Percentiles rank a stretch among this genome's conserved stretches.
Conservation (phyloP, 2,888 invertebrate genomes). For the Aquatica leii region DNA sequence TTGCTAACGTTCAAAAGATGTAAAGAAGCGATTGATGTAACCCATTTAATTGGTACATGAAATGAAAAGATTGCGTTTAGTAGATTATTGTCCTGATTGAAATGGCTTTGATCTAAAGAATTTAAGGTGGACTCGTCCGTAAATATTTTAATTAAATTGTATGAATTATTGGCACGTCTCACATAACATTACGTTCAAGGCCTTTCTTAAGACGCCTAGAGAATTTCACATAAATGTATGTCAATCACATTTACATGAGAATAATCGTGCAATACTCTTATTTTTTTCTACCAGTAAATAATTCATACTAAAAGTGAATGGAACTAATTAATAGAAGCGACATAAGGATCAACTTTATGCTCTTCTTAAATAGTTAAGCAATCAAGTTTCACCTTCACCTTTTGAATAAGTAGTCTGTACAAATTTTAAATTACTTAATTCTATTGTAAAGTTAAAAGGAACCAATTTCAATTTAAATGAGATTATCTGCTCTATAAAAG, state of each 20-base stretch:
- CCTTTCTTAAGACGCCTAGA: too few relatives aligned
- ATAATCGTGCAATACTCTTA: neutral
- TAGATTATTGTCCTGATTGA: too few relatives aligned
- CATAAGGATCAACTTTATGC: neutral
- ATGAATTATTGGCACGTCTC: too few relatives aligned
- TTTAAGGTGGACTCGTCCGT: too few relatives aligned
- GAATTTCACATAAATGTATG: neutral
- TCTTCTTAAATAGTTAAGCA: conserved; percentile 5
- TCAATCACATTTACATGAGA: neutral
- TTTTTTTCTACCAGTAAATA: neutral
- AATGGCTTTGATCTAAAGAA: too few relatives aligned
- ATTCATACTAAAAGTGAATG: conserved; percentile 5
- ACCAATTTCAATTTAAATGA: neutral
- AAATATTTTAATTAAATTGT: too few relatives aligned
- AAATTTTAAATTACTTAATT: neutral
- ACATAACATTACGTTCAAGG: too few relatives aligned
- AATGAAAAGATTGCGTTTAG: too few relatives aligned
- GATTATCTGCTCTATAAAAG: too few relatives aligned
- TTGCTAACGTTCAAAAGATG: too few relatives aligned
- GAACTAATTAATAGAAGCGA: conserved; percentile 8
- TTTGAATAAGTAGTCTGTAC: conserved; percentile 1
- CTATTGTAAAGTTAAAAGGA: neutral
- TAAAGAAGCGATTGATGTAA: too few relatives aligned
- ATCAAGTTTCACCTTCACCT: conserved; percentile 7
- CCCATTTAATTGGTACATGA: too few relatives aligned